phyloP scores from a whole-genome alignment of 2,797 vertebrate genomes.

The Oryzias dopingdopingensis region DNA sequence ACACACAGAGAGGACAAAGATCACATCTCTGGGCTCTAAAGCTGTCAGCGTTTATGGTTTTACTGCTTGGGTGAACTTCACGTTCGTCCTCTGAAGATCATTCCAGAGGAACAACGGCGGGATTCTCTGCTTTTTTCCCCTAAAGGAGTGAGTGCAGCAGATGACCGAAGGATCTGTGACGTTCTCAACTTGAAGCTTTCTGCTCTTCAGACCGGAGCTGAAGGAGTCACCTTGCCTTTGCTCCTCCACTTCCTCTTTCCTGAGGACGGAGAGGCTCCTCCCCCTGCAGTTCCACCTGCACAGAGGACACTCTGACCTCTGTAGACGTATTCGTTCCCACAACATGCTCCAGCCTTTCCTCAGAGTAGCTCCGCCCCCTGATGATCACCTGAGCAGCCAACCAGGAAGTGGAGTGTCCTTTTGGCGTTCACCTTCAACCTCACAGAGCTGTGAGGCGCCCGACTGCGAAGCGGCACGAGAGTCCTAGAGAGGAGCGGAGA shows the following conservation, averaged over 20 bases:
- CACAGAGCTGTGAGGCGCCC: not conserved
- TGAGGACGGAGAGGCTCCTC: not conserved
- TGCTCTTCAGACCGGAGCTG: too few relatives aligned
- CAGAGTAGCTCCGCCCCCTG: conserved; percentile 15
- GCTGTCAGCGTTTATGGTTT: not conserved
- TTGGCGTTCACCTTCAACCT: conserved; percentile 55
- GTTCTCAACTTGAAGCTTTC: too few relatives aligned
- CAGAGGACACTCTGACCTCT: not conserved
- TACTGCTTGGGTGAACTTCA: not conserved
- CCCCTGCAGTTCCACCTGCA: not conserved
- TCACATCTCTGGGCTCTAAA: too few relatives aligned
- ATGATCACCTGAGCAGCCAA: conserved; percentile 60
- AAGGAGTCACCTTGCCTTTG: too few relatives aligned
- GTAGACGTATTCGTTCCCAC: not conserved
- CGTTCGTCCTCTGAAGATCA: too few relatives aligned
- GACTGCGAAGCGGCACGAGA: not conserved
- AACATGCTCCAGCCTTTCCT: not conserved
- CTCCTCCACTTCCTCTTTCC: not conserved
- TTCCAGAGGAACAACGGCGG: too few relatives aligned
- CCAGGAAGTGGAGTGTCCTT: conserved; percentile 64
- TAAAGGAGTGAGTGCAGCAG: too few relatives aligned
- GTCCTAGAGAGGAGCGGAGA: not conserved
- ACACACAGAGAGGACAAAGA: too few relatives aligned
- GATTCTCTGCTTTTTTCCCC: too few relatives aligned
- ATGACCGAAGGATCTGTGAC: too few relatives aligned